Conservation (phyloP, 2,797 vertebrate genomes). For the Mycteria americana region DNA sequence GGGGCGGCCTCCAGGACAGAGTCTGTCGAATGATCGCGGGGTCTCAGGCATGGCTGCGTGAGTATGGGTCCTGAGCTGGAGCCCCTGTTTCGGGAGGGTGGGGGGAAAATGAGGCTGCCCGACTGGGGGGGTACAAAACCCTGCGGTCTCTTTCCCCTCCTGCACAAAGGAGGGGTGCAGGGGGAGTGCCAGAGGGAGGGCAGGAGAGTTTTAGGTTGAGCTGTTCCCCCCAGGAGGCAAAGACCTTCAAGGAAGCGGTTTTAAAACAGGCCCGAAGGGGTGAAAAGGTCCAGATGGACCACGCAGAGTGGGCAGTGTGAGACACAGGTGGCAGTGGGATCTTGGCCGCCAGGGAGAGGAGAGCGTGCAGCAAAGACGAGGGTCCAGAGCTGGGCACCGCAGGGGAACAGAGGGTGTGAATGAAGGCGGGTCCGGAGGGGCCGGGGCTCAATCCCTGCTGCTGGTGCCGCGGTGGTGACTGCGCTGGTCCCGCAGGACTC, state of each 20-base stretch:
- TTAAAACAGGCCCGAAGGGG: neutral
- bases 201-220: neutral
- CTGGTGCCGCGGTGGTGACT: neutral
- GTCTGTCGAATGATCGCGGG: constrained; percentile 78
- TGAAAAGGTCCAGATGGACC: neutral
- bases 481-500: neutral
- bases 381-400: rapidly evolving
- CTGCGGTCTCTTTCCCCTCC: neutral
- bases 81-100: too few species aligned
- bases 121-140: neutral
- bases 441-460: neutral
- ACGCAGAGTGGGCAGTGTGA: neutral
- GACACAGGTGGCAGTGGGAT: rapidly evolving
- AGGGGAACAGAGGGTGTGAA: neutral
- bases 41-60: constrained; percentile 78
- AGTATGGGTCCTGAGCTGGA: constrained; percentile 64
- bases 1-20: constrained; percentile 83
- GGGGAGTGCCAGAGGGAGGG: too few species aligned
- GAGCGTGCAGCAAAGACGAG: neutral
- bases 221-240: neutral
- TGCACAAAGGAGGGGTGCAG: neutral
- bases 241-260: neutral
- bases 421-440: neutral
- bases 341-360: neutral
- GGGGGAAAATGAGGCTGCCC: too few species aligned